Conservation (phyloP, 2,888 invertebrate species). For the Rhopalosiphum nymphaeae region DNA sequence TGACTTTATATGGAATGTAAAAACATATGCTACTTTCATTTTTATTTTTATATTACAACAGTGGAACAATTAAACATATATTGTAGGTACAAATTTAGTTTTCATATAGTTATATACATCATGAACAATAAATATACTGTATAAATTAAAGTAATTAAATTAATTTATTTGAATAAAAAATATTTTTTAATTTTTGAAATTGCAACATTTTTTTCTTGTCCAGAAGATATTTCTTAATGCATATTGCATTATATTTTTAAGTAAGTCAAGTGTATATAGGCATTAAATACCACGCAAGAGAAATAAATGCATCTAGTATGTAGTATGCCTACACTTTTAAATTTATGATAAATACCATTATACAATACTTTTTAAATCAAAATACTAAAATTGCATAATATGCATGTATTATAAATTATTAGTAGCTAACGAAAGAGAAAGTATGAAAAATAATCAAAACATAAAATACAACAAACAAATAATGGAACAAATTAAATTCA, state of each 20-base stretch:
- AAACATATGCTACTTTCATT: constrained; percentile 50
- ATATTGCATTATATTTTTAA: neutral
- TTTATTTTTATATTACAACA: constrained; percentile 9
- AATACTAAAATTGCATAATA: neutral
- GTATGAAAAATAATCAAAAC: neutral
- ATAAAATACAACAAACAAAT: neutral
- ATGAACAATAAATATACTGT: neutral
- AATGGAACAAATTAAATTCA: neutral
- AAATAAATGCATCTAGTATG: neutral
- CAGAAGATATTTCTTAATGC: neutral
- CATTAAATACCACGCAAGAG: neutral
- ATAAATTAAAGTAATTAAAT: neutral
- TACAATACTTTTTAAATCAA: constrained; percentile 15
- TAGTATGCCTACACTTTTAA: neutral
- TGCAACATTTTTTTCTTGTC: neutral
- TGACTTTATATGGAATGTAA: constrained; percentile 31
- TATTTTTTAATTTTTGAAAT: neutral
- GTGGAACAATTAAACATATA: neutral
- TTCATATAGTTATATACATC: neutral
- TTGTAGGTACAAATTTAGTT: neutral
- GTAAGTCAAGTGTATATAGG: neutral
- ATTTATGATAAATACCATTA: neutral
- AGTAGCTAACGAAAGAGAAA: neutral
- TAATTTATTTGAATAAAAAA: neutral
- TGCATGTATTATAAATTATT: neutral